Percentiles rank a stretch among this genome's conserved stretches.
phyloP scores from a whole-genome alignment of 2,113 vertebrate genomes.

The Pteronura brasiliensis region DNA sequence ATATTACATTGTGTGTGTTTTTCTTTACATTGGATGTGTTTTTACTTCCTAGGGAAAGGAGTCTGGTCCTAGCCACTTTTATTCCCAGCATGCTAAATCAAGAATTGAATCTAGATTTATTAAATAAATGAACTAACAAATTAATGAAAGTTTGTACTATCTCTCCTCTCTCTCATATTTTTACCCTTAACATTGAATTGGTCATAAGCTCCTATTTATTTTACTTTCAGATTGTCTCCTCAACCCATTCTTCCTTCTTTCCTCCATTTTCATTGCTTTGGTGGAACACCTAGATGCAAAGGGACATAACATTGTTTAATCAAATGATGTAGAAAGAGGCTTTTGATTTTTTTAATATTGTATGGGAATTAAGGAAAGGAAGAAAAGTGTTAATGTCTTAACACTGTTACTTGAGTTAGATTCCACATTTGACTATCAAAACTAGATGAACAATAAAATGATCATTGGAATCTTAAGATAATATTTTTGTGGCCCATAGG shows the following conservation, averaged over 20 bases:
- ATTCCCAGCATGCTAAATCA: slow-evolving; percentile 43
- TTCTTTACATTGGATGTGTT: not conserved
- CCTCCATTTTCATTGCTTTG: not conserved
- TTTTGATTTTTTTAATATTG: not conserved
- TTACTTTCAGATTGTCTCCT: slow-evolving; percentile 30
- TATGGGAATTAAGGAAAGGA: not conserved
- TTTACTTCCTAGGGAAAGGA: slow-evolving; percentile 46
- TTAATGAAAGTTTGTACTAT: not conserved
- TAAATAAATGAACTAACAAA: not conserved
- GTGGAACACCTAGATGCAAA: not conserved
- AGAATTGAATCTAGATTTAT: slow-evolving; percentile 42
- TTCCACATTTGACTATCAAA: not conserved
- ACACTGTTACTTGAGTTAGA: not conserved
- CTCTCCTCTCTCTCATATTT: not conserved
- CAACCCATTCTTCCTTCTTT: not conserved
- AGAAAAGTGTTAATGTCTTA: not conserved
- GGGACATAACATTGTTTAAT: not conserved
- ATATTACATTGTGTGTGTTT: not conserved
- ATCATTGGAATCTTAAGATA: not conserved
- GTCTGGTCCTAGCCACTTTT: not conserved
- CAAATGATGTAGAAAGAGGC: not conserved
- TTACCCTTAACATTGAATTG: not conserved
- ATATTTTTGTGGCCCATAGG: not conserved
- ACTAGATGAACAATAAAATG: slow-evolving; percentile 32
- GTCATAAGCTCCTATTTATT: slow-evolving; percentile 9